Conservation (phyloP, 37 sponge, comb jelly and placozoan species). For the Corticium candelabrum region DNA sequence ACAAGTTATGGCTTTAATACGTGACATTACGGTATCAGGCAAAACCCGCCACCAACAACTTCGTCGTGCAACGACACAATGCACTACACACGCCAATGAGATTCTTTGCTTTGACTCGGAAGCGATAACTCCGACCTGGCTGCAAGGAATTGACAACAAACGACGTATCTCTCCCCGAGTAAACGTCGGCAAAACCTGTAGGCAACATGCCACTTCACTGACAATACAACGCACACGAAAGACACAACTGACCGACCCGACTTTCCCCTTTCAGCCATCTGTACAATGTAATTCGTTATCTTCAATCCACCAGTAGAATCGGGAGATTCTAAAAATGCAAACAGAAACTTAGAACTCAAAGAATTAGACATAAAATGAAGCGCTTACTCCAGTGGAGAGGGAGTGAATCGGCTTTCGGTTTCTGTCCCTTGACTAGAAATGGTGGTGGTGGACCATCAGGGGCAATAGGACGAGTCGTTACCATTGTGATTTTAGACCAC, state of each 20-base stretch:
- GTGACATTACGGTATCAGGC: too few relatives aligned
- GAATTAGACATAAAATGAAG: too few relatives aligned
- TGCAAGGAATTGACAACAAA: background rate
- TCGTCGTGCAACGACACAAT: too few relatives aligned
- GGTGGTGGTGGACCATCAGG: background rate
- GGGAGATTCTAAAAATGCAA: background rate
- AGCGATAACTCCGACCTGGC: background rate
- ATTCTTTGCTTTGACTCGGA: background rate
- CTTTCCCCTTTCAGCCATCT: background rate
- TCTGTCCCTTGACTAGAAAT: background rate
- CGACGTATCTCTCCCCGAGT: background rate
- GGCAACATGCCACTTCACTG: too few relatives aligned
- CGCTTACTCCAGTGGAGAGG: background rate
- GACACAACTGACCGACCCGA: too few relatives aligned
- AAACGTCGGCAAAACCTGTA: constrained; percentile 1
- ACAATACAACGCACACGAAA: too few relatives aligned
- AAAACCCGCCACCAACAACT: too few relatives aligned
- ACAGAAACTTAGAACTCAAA: too few relatives aligned
- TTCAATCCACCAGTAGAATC: background rate
- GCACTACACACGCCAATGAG: background rate
- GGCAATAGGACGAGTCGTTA: background rate
- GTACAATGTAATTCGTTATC: background rate
- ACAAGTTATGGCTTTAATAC: too few relatives aligned
- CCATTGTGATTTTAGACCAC: background rate
- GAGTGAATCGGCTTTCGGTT: background rate